Evolutionary conservation across 2,113 vertebrate species (phyloP), one percentile per base, ranked within the genome.

Genomic region (Sylvietta virens): DNA sequence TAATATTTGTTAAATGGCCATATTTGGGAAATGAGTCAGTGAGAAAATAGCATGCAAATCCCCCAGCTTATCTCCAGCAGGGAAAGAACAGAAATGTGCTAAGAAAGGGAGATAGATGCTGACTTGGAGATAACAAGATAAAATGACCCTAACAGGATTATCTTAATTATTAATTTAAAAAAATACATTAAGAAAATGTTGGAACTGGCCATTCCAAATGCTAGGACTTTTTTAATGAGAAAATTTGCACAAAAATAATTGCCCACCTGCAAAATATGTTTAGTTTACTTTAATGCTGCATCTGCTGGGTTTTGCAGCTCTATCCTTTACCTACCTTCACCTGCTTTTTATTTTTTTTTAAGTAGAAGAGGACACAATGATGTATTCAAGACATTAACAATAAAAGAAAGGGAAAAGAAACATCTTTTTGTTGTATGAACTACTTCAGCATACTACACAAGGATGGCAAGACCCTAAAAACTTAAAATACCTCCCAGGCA

Each of bases 11-110:
- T 92, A 90, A 92, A 94, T 82, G 39, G 35, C 54, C 77, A 9
- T 87, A 90, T 95, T 95, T 95, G 94, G 87, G 61, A 90, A 91
- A 95, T 95, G 87, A 96, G 73, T 95, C 91, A 95, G 86, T 85
- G 73, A 92, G 94, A 94, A 96, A 96, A 91, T 62, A 91, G 54
- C 81, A 86, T 91, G 85, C 42, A 95, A 95, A 97, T 89, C 87
- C 81, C 50, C 27, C 37, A 65, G 66, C 78, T 95, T 92, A 85
- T 87, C 66, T 95, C 81, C 81, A 90, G 47, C 66, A 90, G 66
- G 8, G 81, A 82, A 94, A 77, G 66, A 94, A 91, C 54, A 69
- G 70, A 90, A 53, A 80, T 9, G 2, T 81, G 42, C 54, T 94
- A 86, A 83, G 62, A 80, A 95, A 62, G 50, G 35, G 56, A 47